Base-by-base conservation (phyloP, 2,888 invertebrate species). In the Trissoscelio sp. region DNA sequence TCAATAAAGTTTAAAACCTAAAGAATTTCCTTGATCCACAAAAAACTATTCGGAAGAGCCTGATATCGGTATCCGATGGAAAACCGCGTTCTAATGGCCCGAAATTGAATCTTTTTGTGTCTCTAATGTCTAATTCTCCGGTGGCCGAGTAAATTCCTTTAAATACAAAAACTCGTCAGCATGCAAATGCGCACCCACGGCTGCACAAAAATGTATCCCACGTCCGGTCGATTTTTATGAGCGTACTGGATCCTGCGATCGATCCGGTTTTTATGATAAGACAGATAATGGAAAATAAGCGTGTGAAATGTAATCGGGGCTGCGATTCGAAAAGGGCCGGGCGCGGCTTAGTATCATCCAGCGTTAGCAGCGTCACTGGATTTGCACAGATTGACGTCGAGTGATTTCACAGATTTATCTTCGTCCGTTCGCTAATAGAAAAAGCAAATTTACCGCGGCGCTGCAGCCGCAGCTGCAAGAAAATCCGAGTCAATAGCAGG, bases 391-490 rank as follows among this genome's bases (percentile, higher is more conserved):
- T 80, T 77, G 82, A 85, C 83, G 79, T 78, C 83, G 81, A 80
- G 84, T 82, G 86, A 88, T 86, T 85, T 83, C 83, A 67, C 66
- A 79, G 84, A 85, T 87, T 86, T 83, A 84, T 84, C 75, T 82
- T 81, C 82, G 70, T 72, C 79, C 39, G 79, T 73, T 55, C 81
- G 80, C 77, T 86, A 86, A 87, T 87, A 85, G 86, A 87, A 87
- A 87, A 86, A 86, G 87, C 85, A 87, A 87, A 88, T 88, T 87
- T 84, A 85, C 83, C 83, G 83, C 70, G 58, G 57, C 74, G 67
- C 16, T 80, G 62, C 72, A 67, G 81, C 79, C 79, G 58, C 83
- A 67, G 66, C 83, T 82, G 58, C 69, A 79, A 83, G 84, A 66
- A 86, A 86, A 87, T 86, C 82, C 70, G 80, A 86, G 70, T 81